Evolutionary conservation across 1,140 invertebrate species (phyloP), one percentile per base, ranked within the genome.

Genomic region (Drosophila simulans): DNA sequence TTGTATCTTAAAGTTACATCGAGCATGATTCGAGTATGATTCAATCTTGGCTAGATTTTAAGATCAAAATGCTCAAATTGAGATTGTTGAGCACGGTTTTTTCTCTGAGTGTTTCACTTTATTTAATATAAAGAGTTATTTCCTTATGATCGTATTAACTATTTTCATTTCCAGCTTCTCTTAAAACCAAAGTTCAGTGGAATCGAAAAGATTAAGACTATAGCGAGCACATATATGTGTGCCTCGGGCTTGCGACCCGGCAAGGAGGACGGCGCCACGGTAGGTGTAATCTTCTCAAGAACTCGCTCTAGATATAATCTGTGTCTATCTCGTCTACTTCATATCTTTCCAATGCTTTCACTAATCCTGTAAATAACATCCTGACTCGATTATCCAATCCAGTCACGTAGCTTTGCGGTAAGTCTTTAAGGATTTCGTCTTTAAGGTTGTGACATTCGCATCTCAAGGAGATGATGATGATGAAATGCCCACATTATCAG

Each of bases 201-300:
- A 69, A 98, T 99, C 69, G 98, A 99, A 93, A 99, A 99, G 92
- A 99, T 99, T 49, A 99, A 99, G 92, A 99, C 98, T 0, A 99
- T 99, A 64, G 98, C 98, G 12, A 98, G 97, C 91, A 99, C 98
- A 0, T 99, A 99, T 83, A 99, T 99, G 98, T 95, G 98, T 37
- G 98, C 98, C 0, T 97, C 98, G 7, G 98, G 98, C 0, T 93
- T 99, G 11, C 94, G 96, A 60, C 97, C 97, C 1, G 97, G 97
- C 27, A 97, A 97, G 85, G 97, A 97, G 89, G 95, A 96, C 69
- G 94, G 94, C 51, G 94, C 94, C 52, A 94, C 94, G 91, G 95
- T 95, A 93, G 94, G 93, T 92, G 7, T 4, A n/a, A 3, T 0
- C 5, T 34, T 5, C 0, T 3, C 5, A 11, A 8, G 12, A n/a